Conservation (phyloP, 2,888 invertebrate species). For the Platycheirus albimanus region DNA sequence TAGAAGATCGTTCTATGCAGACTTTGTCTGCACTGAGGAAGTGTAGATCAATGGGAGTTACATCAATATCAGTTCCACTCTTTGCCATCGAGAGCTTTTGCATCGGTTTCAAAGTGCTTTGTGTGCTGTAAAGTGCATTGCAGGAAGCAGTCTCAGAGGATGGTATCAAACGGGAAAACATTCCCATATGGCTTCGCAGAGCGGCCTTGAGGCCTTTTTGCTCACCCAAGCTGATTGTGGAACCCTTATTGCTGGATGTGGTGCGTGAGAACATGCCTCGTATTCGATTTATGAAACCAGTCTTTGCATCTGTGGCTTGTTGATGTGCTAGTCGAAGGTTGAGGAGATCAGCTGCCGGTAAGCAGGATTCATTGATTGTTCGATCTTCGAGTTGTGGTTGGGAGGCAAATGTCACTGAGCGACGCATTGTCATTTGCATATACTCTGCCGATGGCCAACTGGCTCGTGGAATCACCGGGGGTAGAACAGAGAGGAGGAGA, state of each 20-base stretch:
- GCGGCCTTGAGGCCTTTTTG: conserved; percentile 86
- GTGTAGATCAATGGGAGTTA: conserved; percentile 79
- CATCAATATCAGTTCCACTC: conserved; percentile 86
- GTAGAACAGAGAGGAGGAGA: conserved; percentile 88
- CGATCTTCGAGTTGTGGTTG: conserved; percentile 86
- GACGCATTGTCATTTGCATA: conserved; percentile 84
- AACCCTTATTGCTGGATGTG: conserved; percentile 87
- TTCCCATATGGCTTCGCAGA: conserved; percentile 88
- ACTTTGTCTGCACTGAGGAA: conserved; percentile 80
- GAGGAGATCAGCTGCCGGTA: conserved; percentile 85
- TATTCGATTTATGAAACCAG: conserved; percentile 84
- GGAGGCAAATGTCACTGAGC: conserved; percentile 87
- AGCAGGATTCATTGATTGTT: conserved; percentile 79
- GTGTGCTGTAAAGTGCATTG: conserved; percentile 84
- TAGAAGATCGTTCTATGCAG: conserved; percentile 77
- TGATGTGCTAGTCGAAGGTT: conserved; percentile 84
- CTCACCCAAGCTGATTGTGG: conserved; percentile 84
- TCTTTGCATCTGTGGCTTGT: conserved; percentile 84
- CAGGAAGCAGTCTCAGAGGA: conserved; percentile 86
- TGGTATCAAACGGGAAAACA: conserved; percentile 88
- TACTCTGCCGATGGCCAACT: conserved; percentile 90
- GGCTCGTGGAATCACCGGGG: conserved; percentile 89
- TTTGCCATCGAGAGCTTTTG: conserved; percentile 84
- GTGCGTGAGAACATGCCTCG: conserved; percentile 86
- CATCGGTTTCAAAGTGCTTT: conserved; percentile 78